Base-by-base conservation (phyloP, 2,113 vertebrate genomes). In the Aptenodytes patagonicus region DNA sequence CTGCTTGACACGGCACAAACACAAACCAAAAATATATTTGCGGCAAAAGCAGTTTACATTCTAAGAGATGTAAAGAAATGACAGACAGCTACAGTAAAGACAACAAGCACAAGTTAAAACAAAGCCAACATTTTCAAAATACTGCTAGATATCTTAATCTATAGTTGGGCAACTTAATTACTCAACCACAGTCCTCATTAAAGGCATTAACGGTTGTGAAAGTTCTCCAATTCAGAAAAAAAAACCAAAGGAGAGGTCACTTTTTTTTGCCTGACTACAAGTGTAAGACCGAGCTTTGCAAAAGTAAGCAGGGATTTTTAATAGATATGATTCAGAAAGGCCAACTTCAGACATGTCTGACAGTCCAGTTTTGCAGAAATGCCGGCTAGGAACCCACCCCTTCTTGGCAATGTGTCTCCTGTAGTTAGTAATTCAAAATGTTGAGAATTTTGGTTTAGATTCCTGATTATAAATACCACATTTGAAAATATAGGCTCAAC, bases 111-210 rank as follows among this genome's bases (percentile, higher is more conserved):
- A 84, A 94, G 81, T 76, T 79, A 90, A 68, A 96, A 72, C 77
- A 84, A 52, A 89, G 70, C 15, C 3, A 93, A 40, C 19, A n/a
- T 82, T 94, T 96, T 89, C 73, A 82, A 94, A 89, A 79, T 71
- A n/a, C 20, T 72, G 40, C 29, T 85, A 40, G 15, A 20, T 69
- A 95, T 31, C 69, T 91, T 89, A 60, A 85, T 82, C 73, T 91
- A 4, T 47, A 69, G 65, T 95, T 68, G 57, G 29, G 84, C 18
- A 96, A 89, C 11, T 44, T 64, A 78, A 68, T 95, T 91, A 55
- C 77, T 57, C 81, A 94, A 60, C 55, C 78, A 28, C 26, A 62
- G n/a, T 60, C 21, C 36, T 87, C 66, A 57, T 89, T 91, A 87
- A 84, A 75, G 55, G 20, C 24, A 79, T 87, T 64, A 71, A 57